Conservation (phyloP, 2,797 vertebrate species). For the Geotrypetes seraphini region DNA sequence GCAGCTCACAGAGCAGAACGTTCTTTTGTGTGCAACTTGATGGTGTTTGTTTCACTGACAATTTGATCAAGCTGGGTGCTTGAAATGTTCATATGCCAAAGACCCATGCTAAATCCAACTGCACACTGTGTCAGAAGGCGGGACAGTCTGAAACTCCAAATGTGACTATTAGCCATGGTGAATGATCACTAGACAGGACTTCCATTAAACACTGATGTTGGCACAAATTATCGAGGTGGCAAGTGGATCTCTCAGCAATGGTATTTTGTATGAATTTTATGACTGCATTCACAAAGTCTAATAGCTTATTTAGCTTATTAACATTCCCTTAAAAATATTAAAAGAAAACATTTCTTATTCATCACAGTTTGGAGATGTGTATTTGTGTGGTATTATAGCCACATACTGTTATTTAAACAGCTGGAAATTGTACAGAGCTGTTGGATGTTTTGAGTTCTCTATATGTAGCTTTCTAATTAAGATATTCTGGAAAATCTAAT, state of each 20-base stretch:
- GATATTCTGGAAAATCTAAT: too few species aligned
- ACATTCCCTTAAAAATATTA: slow-evolving; percentile 23
- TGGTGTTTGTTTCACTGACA: background rate
- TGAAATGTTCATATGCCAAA: slow-evolving; percentile 11
- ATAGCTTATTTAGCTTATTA: background rate
- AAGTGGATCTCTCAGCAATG: slow-evolving; percentile 18
- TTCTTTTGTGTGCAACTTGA: background rate
- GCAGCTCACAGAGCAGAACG: background rate
- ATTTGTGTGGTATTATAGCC: slow-evolving; percentile 6
- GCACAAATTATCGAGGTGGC: slow-evolving; percentile 15
- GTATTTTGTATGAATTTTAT: slow-evolving; percentile 1
- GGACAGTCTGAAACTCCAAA: slow-evolving; percentile 19
- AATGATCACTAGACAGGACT: slow-evolving; percentile 3
- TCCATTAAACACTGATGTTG: slow-evolving; percentile 34
- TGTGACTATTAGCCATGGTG: slow-evolving; percentile 9
- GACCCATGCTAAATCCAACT: slow-evolving; percentile 19
- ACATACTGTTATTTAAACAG: slow-evolving; percentile 2
- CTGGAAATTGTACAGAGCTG: background rate
- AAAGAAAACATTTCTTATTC: slow-evolving; percentile 10
- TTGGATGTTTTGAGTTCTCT: background rate
- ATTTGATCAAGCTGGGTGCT: slow-evolving; percentile 4
- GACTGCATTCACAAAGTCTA: slow-evolving; percentile 6
- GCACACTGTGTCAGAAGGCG: slow-evolving; percentile 14
- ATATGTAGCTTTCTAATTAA: background rate
- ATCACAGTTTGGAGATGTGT: slow-evolving; percentile 3